Percentiles rank a stretch among this genome's conserved stretches.
Conservation (phyloP, 2,888 invertebrate species). For the Schizotus pectinicornis region DNA sequence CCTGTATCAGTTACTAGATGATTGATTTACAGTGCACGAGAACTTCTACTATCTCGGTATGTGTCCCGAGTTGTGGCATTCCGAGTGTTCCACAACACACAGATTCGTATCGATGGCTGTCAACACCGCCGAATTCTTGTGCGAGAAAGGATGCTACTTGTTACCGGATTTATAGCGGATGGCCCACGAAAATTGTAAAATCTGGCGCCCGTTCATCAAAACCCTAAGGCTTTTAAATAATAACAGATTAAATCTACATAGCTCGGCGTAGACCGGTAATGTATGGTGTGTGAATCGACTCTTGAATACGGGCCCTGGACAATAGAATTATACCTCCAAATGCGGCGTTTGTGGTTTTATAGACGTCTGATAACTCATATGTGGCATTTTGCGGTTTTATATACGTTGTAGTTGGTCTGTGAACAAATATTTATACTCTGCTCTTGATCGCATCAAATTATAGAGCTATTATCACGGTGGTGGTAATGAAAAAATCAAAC, state of each 20-base stretch:
- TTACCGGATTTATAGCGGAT: slow-evolving; percentile 21
- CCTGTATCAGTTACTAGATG: slow-evolving; percentile 47
- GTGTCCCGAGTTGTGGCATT: slow-evolving; percentile 45
- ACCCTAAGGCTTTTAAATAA: slow-evolving; percentile 1
- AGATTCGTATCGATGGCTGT: slow-evolving; percentile 30
- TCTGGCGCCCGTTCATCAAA: not conserved
- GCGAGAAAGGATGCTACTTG: slow-evolving; percentile 1
- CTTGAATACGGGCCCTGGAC: slow-evolving; percentile 3
- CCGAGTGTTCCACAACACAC: slow-evolving; percentile 37
- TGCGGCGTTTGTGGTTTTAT: slow-evolving; percentile 14
- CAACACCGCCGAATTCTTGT: slow-evolving; percentile 33
- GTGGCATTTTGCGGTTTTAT: slow-evolving; percentile 22
- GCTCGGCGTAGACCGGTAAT: slow-evolving; percentile 13
- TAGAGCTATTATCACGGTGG: not conserved
- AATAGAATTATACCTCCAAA: slow-evolving; percentile 25
- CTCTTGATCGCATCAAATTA: slow-evolving; percentile 17
- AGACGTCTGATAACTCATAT: slow-evolving; percentile 23
- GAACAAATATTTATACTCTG: slow-evolving; percentile 25
- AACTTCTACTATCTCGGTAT: slow-evolving; percentile 35
- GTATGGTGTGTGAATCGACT: slow-evolving; percentile 23
- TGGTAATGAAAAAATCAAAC: no score
- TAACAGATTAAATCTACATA: slow-evolving; percentile 10
- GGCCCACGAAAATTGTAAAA: slow-evolving; percentile 17
- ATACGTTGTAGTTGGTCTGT: slow-evolving; percentile 11
- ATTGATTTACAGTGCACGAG: slow-evolving; percentile 48